A percentile compares a stretch with the other conserved stretches of the same genome.
Conservation (phyloP, 2,888 invertebrate genomes). For the Meloe dianella region DNA sequence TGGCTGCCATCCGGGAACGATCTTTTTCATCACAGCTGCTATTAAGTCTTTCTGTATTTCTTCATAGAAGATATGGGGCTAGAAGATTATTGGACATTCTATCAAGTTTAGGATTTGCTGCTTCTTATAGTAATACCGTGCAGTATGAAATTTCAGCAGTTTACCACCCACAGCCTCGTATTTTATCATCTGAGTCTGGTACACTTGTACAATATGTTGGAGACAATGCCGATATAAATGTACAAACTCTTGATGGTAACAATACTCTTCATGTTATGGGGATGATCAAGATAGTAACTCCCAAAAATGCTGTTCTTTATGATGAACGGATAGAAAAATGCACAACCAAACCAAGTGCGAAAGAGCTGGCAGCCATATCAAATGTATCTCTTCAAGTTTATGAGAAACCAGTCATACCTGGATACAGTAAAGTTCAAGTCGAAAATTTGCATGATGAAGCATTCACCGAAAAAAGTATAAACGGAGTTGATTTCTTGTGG, state of each 20-base stretch:
- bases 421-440: conserved; percentile 36
- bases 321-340: conserved; percentile 45
- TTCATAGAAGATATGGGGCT: too few species aligned
- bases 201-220: conserved; percentile 47
- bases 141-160: conserved; percentile 45
- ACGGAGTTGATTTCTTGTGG: not conserved
- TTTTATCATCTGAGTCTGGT: conserved; percentile 21
- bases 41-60: too few species aligned
- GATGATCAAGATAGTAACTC: conserved; percentile 33
- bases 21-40: too few species aligned
- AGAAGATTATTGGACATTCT: too few species aligned
- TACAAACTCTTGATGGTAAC: conserved; percentile 33
- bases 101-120: too few species aligned
- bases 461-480: conserved; percentile 14
- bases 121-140: too few species aligned
- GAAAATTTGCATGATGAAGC: conserved; percentile 30
- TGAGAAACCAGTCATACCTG: conserved; percentile 36
- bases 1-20: too few species aligned
- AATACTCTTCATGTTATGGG: conserved; percentile 38
- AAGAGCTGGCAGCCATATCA: not conserved
- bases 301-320: conserved; percentile 36
- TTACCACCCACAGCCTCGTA: conserved; percentile 46
- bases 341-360: conserved; percentile 43
- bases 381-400: not conserved
- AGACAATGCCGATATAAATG: conserved; percentile 41